Percentiles rank a stretch among this genome's conserved stretches.
phyloP scores from a whole-genome alignment of 2,888 invertebrate species.

The Creontiades dilutus region DNA sequence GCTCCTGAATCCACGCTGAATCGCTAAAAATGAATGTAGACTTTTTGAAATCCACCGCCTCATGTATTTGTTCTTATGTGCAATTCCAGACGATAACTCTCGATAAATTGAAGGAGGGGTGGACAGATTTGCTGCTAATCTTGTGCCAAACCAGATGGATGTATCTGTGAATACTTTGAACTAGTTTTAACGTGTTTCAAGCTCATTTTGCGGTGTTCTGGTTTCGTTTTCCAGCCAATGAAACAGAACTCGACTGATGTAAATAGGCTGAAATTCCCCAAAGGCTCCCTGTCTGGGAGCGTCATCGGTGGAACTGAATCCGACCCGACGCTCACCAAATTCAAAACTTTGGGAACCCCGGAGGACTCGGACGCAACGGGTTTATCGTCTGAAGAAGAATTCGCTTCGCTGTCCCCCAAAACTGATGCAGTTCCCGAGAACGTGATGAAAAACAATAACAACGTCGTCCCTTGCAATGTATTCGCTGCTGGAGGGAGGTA shows the following conservation, averaged over 20 bases:
- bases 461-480: slow-evolving; percentile 8
- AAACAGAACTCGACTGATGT: background rate
- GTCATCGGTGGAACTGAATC: slow-evolving; percentile 40
- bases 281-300: slow-evolving; percentile 14
- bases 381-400: slow-evolving; percentile 43
- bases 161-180: too few species aligned
- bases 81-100: too few species aligned
- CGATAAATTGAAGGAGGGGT: too few species aligned
- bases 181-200: too few species aligned
- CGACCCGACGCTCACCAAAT: slow-evolving; percentile 58
- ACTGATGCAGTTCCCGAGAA: slow-evolving; percentile 20
- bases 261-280: background rate
- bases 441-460: slow-evolving; percentile 57
- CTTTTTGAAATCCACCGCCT: too few species aligned
- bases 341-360: slow-evolving; percentile 46
- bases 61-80: too few species aligned
- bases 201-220: too few species aligned
- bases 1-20: too few species aligned
- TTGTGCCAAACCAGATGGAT: too few species aligned
- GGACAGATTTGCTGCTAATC: too few species aligned
- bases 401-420: slow-evolving; percentile 11
- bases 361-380: slow-evolving; percentile 29
- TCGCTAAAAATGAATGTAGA: too few species aligned
- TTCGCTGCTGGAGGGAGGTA: background rate
- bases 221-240: background rate